Base-by-base conservation (phyloP, 2,113 vertebrate species). In the Oryzias curvinotus region DNA sequence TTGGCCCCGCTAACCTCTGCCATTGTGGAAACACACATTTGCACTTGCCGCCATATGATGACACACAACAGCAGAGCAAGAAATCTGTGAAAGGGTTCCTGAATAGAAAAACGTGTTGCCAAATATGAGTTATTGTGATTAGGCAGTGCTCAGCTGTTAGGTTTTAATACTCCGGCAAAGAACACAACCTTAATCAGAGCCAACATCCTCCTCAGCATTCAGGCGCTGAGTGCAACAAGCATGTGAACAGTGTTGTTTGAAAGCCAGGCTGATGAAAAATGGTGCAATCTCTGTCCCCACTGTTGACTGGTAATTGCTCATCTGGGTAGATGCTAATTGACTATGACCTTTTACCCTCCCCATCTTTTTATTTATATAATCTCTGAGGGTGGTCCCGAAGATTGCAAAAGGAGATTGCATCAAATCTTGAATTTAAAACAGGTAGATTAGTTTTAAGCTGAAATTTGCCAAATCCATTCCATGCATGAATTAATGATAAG, bases 301-400 rank as follows among this genome's bases (percentile, higher is more conserved):
- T 62, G 84, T 85, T 81, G 78, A 81, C 65, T 86, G 58, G 65
- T 88, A 86, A 85, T 84, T 87, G 81, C 85, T 88, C 84, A 86
- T 88, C 82, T 84, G 81, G 76, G 79, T 83, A 68, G 64, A 77
- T 77, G 65, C 76, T 84, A 88, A 90, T 90, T 90, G 87, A 88
- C 81, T 84, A 81, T 81, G 78, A 74, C 75, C 87, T 75, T 78
- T 86, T 73, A 83, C 83, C 79, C 28, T 61, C 25, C 28, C 58
- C 59, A 68, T 69, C 59, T 82, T 82, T 79, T 83, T 80, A 68
- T 82, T 65, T 68, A 62, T 77, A 62, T 71, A 75, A 75, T 78
- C 76, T 75, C 52, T 44, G 52, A 77, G 58, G 84, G 72, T 84
- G 80, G 57, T 77, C 66, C 28, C 23, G 57, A 41, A 82, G 55